These are phyloP conservation scores for Sardinella longiceps DNA, from an alignment of 2,797 vertebrate species.

Conservation along the genomic window DNA sequence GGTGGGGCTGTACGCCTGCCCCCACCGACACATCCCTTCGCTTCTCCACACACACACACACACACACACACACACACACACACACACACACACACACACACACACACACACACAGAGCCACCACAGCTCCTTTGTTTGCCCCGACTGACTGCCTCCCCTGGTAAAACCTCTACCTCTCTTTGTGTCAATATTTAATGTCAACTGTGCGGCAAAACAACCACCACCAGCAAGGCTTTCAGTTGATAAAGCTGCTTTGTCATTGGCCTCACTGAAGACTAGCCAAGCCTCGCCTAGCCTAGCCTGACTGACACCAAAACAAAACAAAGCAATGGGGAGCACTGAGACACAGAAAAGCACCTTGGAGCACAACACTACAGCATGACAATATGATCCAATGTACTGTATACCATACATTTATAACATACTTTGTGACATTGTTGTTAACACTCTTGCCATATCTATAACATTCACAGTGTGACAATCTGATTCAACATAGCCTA, in stretches of 20 bases:
- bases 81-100: background rate
- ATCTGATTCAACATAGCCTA: too few relatives aligned
- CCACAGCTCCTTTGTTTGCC: background rate
- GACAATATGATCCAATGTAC: background rate
- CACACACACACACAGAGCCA: background rate
- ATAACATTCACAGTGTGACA: too few relatives aligned
- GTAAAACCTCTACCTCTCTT: background rate
- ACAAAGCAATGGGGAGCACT: background rate
- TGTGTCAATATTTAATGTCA: constrained; percentile 24
- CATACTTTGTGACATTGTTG: too few relatives aligned
- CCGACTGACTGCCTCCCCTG: background rate
- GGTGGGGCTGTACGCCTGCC: constrained; percentile 52
- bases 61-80: background rate
- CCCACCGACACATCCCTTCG: constrained; percentile 24
- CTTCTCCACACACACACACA: background rate
- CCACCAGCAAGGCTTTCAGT: background rate
- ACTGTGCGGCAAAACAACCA: background rate
- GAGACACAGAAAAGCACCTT: background rate
- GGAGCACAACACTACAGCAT: background rate
- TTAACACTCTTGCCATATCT: too few relatives aligned
- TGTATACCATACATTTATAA: too few relatives aligned
- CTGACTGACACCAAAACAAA: background rate
- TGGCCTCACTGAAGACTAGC: background rate
- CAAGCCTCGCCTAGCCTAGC: too few relatives aligned
- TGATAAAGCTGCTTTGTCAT: constrained; percentile 7